Conservation (phyloP, 2,113 vertebrate species). For the Varanus salvator region DNA sequence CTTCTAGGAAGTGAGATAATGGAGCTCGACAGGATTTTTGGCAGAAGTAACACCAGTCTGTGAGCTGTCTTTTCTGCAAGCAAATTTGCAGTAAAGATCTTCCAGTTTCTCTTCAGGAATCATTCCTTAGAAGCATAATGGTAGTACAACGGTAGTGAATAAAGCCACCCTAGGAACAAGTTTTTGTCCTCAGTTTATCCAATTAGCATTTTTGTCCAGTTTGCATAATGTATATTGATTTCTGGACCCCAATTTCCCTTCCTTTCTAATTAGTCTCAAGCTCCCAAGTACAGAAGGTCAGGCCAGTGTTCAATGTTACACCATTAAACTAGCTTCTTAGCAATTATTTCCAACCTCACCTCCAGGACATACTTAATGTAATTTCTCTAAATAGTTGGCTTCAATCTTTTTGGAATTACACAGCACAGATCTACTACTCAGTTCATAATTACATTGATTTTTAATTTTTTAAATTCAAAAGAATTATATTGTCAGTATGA, state of each 20-base stretch:
- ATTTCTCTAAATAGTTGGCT: conserved; percentile 47
- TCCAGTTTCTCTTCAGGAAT: conserved; percentile 9
- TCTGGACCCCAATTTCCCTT: conserved; percentile 29
- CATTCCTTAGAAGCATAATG: conserved; percentile 20
- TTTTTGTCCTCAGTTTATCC: conserved; percentile 1
- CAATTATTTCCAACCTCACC: conserved; percentile 38
- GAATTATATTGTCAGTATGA: conserved; percentile 36
- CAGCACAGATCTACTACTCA: conserved; percentile 21
- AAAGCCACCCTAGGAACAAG: not conserved
- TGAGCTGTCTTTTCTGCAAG: conserved; percentile 28
- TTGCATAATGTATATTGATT: conserved; percentile 44
- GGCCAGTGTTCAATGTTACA: conserved; percentile 6
- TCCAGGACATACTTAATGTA: conserved; percentile 36
- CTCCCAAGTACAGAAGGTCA: conserved; percentile 22
- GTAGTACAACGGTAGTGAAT: conserved; percentile 15
- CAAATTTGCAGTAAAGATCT: conserved; percentile 26
- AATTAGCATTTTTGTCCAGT: conserved; percentile 39
- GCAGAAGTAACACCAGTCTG: conserved; percentile 21
- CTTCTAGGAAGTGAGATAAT: conserved; percentile 33
- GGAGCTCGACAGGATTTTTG: conserved; percentile 7
- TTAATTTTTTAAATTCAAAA: conserved; percentile 36
- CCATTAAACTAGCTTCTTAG: conserved; percentile 37
- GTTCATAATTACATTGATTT: conserved; percentile 20
- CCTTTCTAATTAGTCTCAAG: conserved; percentile 35
- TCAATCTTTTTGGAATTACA: conserved; percentile 41